Conservation (phyloP, 1,140 invertebrate genomes). For the Phortica variegata region DNA sequence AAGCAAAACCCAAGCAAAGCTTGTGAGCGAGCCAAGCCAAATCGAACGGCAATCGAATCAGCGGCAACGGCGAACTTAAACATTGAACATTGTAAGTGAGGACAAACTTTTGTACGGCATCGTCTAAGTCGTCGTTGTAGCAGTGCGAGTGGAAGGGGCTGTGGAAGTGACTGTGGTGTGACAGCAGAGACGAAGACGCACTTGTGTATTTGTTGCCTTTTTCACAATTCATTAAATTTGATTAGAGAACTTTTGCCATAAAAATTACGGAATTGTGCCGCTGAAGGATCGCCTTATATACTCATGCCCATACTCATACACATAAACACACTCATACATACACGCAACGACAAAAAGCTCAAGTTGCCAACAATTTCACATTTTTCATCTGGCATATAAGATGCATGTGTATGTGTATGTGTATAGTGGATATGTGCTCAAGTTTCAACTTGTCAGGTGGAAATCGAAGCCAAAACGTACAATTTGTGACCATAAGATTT, state of each 20-base stretch:
- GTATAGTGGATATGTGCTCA: constrained; percentile 42
- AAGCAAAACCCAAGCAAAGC: constrained; percentile 41
- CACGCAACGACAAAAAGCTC: neutral
- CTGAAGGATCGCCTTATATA: constrained; percentile 44
- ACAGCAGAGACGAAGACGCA: too few species aligned
- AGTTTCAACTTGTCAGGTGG: neutral
- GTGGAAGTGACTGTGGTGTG: too few species aligned
- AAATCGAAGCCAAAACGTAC: neutral
- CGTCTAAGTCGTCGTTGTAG: constrained; percentile 51
- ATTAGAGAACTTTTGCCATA: constrained; percentile 55
- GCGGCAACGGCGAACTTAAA: neutral
- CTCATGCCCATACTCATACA: constrained; percentile 31
- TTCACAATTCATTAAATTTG: constrained; percentile 55
- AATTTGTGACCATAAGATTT: too few species aligned
- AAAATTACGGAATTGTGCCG: constrained; percentile 54
- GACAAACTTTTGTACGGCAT: constrained; percentile 48
- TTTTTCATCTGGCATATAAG: neutral
- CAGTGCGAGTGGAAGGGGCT: too few species aligned
- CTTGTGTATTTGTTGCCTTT: constrained; percentile 55
- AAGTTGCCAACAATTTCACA: neutral
- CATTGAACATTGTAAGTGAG: constrained; percentile 19
- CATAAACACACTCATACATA: neutral
- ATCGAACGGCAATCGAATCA: constrained; percentile 31
- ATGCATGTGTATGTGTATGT: constrained; percentile 17
- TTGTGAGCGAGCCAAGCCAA: constrained; percentile 33